These are phyloP conservation scores for Dipus sagitta DNA, from an alignment of 2,797 vertebrate species.

Conservation along the genomic window DNA sequence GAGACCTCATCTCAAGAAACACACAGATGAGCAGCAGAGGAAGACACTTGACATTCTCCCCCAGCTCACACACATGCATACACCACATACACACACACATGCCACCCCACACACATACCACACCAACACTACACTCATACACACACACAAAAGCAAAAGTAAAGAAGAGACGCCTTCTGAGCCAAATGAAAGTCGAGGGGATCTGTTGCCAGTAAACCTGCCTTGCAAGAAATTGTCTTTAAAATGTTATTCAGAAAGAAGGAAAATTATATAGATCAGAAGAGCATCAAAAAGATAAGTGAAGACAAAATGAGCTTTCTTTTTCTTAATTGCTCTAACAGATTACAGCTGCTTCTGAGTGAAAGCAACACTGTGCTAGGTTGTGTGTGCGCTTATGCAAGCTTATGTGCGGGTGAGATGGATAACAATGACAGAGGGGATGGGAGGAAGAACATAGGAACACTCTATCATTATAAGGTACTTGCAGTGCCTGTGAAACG, in stretches of 20 bases:
- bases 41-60: too few species aligned
- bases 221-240: constrained; percentile 35
- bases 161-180: constrained; percentile 2
- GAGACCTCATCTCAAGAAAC: too few species aligned
- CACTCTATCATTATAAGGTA: not conserved
- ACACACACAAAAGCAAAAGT: too few species aligned
- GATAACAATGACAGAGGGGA: not conserved
- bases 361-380: not conserved
- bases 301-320: not conserved
- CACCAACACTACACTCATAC: too few species aligned
- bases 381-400: not conserved
- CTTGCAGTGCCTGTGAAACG: not conserved
- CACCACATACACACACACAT: too few species aligned
- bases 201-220: not conserved
- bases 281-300: not conserved
- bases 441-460: not conserved
- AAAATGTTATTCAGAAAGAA: constrained; percentile 19
- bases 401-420: constrained; percentile 24
- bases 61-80: too few species aligned
- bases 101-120: too few species aligned
- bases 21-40: too few species aligned
- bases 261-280: constrained; percentile 34
- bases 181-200: not conserved
- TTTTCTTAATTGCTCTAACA: constrained; percentile 39
- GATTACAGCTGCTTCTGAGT: constrained; percentile 27